Evolutionary conservation across 2,113 vertebrate genomes (phyloP).

Genomic region (Hydrochoerus hydrochaeris): DNA sequence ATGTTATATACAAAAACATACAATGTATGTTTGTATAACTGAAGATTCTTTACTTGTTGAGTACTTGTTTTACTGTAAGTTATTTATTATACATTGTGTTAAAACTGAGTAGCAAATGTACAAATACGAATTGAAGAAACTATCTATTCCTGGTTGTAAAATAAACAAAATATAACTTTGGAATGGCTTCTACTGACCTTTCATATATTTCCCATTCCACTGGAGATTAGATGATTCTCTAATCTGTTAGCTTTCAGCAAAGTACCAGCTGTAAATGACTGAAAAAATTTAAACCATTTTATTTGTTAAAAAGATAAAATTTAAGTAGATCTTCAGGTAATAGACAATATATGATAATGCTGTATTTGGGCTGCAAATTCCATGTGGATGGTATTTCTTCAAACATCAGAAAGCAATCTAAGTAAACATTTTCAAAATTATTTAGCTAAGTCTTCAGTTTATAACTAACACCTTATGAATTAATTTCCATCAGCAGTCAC

Average conservation of each 20-base stretch:
- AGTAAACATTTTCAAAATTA: slow-evolving; percentile 66
- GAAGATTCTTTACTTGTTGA: not conserved
- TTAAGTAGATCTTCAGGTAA: not conserved
- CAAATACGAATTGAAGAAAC: not conserved
- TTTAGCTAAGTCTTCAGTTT: slow-evolving; percentile 49
- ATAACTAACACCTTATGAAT: not conserved
- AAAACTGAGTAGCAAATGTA: not conserved
- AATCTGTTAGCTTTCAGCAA: not conserved
- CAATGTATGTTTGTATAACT: not conserved
- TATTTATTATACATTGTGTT: not conserved
- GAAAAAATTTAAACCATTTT: not conserved
- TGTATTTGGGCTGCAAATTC: not conserved
- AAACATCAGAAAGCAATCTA: slow-evolving; percentile 69
- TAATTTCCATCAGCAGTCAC: slow-evolving; percentile 55
- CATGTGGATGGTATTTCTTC: slow-evolving; percentile 56
- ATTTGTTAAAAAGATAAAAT: slow-evolving; percentile 8
- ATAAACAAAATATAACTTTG: slow-evolving; percentile 2
- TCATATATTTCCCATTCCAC: not conserved
- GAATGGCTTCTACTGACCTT: not conserved
- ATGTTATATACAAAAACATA: not conserved
- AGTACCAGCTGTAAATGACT: not conserved
- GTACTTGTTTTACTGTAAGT: not conserved
- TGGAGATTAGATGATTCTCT: not conserved
- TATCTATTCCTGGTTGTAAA: not conserved
- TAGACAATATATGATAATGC: not conserved